Percentiles rank a stretch among this genome's conserved stretches.
Conservation (phyloP, 2,113 vertebrate genomes). For the Zosterops borbonicus region DNA sequence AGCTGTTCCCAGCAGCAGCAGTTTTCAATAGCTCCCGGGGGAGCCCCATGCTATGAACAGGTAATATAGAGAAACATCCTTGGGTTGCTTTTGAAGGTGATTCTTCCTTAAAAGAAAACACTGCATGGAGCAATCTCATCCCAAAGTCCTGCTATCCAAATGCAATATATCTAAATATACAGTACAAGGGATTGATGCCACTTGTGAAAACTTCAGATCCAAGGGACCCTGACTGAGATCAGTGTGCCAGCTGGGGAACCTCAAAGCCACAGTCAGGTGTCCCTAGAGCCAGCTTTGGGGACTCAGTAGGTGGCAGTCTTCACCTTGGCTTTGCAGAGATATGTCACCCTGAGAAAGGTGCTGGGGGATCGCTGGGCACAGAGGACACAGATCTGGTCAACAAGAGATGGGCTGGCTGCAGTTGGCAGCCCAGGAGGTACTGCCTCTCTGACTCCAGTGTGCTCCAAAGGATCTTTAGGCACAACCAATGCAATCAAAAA, state of each 20-base stretch:
- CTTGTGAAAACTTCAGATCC: background rate
- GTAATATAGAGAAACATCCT: background rate
- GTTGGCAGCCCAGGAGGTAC: background rate
- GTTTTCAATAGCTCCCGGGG: background rate
- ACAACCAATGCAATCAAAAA: background rate
- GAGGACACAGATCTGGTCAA: background rate
- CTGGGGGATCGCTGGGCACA: background rate
- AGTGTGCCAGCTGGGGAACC: background rate
- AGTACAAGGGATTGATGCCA: background rate
- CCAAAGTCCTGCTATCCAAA: background rate
- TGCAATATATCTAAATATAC: fast-evolving
- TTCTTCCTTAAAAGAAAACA: background rate
- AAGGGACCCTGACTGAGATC: background rate
- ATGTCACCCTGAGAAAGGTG: background rate
- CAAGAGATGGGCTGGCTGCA: background rate
- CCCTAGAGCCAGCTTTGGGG: background rate
- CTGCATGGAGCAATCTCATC: background rate
- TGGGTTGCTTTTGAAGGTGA: background rate
- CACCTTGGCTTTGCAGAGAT: background rate
- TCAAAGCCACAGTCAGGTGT: background rate
- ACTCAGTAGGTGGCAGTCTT: slow-evolving; percentile 60
- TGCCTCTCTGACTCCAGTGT: background rate
- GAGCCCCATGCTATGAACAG: background rate
- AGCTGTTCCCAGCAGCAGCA: background rate
- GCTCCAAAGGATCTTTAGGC: background rate